Base-by-base conservation (phyloP, 2,888 invertebrate species). In the Drosophila prostipennis region DNA sequence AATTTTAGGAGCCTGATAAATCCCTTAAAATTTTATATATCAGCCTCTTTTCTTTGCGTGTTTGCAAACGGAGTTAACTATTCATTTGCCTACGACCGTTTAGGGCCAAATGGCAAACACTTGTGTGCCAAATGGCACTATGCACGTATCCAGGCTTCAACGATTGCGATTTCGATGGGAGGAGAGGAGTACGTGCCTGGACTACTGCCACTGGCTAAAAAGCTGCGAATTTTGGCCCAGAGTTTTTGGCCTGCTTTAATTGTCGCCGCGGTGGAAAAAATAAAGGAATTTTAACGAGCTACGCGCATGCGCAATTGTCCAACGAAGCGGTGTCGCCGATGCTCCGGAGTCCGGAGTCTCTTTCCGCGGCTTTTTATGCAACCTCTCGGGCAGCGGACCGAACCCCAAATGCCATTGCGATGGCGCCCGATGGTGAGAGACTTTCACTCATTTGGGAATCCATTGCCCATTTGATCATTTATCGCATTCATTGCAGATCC, bases 251-350 rank as follows among this genome's bases (percentile, higher is more conserved):
- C 55, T 64, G 78, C 67, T 78, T 80, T 77, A 81, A 81, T 82
- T 81, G 82, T 82, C 75, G 81, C 78, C 73, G 53, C 58, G 26
- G 65, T n/a, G 13, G 32, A 57, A 70, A 8, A 40, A 59, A 70
- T 23, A 1, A 76, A 79, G 70, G 48, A 75, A 77, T 67, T 74
- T 82, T 78, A 82, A 82, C 82, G 80, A 84, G 81, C 77, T 77
- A 81, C 84, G 81, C 82, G 84, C 78, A 84, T 84, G 82, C 84
- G 84, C 84, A 82, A 84, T 84, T 82, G 81, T 78, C 84, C 84
- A 82, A 81, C 82, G 78, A 81, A 79, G 73, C 81, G 72, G 64
- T 67, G 55, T 60, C 43, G 48, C 29, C 67, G 46, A 45, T 14
- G 42, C 67, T 19, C 19, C 19, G 19, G 19, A 19, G 19, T 29